phyloP scores from a whole-genome alignment of 2,888 invertebrate genomes.

The Cheilosia pagana region DNA sequence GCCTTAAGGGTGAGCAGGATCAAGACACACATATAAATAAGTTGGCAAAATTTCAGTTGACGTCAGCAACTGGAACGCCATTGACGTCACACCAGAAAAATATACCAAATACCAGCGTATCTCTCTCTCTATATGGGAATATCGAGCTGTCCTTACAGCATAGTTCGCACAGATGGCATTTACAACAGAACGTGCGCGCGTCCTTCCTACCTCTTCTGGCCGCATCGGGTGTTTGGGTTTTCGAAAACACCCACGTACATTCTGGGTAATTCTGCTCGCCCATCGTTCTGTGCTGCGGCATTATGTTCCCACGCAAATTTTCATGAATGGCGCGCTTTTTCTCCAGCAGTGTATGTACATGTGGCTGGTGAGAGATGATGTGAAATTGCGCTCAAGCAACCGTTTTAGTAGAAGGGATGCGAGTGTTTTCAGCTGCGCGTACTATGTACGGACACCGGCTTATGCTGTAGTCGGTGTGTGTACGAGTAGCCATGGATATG shows the following conservation, averaged over 20 bases:
- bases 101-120: conserved; percentile 5
- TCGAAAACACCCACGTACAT: conserved; percentile 12
- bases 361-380: conserved; percentile 29
- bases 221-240: conserved; percentile 26
- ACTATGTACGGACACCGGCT: conserved; percentile 63
- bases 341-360: conserved; percentile 32
- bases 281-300: conserved; percentile 34
- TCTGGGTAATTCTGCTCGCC: conserved; percentile 27
- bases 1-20: conserved; percentile 8
- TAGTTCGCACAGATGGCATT: conserved; percentile 62
- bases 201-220: background rate
- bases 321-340: conserved; percentile 76
- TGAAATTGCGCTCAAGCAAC: conserved; percentile 35
- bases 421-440: conserved; percentile 54
- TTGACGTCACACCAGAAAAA: conserved; percentile 63
- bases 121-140: background rate
- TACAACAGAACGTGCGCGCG: conserved; percentile 58
- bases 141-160: conserved; percentile 34
- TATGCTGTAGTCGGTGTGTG: conserved; percentile 44
- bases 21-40: conserved; percentile 49
- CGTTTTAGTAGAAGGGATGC: conserved; percentile 26
- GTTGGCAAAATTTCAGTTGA: conserved; percentile 69
- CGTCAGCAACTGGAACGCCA: conserved; percentile 67
- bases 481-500: conserved; percentile 28
- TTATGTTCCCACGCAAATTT: conserved; percentile 74